Conservation (phyloP, 1,140 invertebrate species). For the Neodiprion pinetum region DNA sequence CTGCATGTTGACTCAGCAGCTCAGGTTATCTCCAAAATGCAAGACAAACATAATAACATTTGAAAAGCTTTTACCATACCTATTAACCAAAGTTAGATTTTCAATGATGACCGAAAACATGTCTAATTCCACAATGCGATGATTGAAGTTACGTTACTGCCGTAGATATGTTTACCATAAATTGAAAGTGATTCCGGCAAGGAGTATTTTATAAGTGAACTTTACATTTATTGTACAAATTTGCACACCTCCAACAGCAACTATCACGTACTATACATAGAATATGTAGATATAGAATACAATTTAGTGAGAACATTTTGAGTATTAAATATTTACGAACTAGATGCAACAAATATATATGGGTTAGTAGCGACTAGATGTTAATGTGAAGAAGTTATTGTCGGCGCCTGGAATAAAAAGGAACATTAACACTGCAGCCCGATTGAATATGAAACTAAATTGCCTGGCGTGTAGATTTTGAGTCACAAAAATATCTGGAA, state of each 20-base stretch:
- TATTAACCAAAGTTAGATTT: too few relatives aligned
- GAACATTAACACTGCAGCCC: conserved; percentile 52
- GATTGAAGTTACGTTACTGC: too few relatives aligned
- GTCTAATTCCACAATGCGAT: too few relatives aligned
- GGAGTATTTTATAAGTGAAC: conserved; percentile 1
- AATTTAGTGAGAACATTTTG: conserved; percentile 41
- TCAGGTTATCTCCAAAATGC: too few relatives aligned
- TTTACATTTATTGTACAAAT: conserved; percentile 3
- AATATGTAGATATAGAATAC: conserved; percentile 39
- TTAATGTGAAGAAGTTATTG: conserved; percentile 64
- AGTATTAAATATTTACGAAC: conserved; percentile 43
- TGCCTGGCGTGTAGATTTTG: background rate
- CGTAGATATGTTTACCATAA: too few relatives aligned
- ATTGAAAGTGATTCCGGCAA: background rate
- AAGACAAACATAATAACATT: too few relatives aligned
- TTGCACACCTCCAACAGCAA: conserved; percentile 44
- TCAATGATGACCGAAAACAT: too few relatives aligned
- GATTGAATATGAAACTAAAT: conserved; percentile 10
- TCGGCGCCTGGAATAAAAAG: conserved; percentile 66
- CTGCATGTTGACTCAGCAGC: too few relatives aligned
- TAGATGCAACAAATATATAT: conserved; percentile 38
- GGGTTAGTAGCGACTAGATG: conserved; percentile 59
- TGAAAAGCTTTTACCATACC: too few relatives aligned
- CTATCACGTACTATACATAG: conserved; percentile 31
- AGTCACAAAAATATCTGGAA: background rate